Conservation (phyloP, 2,113 vertebrate genomes). For the Harpagus bidentatus region DNA sequence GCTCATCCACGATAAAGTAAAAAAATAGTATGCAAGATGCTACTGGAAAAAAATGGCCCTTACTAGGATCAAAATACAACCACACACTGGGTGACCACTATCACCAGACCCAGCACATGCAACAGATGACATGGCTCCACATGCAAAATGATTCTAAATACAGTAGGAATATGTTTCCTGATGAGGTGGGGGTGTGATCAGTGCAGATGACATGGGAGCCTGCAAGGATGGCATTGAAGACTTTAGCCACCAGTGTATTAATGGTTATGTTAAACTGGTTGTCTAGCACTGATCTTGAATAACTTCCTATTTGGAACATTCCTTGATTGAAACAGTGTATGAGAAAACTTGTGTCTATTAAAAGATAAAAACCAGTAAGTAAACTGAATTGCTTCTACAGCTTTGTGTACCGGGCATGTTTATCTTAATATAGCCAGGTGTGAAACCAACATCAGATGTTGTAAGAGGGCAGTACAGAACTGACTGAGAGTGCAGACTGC, state of each 20-base stretch:
- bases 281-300: not conserved
- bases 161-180: not conserved
- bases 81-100: not conserved
- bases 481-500: not conserved
- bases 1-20: not conserved
- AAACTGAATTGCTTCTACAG: not conserved
- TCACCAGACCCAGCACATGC: not conserved
- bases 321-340: not conserved
- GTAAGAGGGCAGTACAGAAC: not conserved
- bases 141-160: not conserved
- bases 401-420: not conserved
- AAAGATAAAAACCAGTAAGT: not conserved
- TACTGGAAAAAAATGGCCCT: not conserved
- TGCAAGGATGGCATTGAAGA: not conserved
- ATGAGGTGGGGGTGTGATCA: not conserved
- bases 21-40: not conserved
- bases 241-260: not conserved
- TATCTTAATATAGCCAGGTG: not conserved
- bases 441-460: not conserved
- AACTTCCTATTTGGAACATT: not conserved
- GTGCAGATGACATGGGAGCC: rapidly evolving
- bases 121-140: not conserved
- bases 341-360: not conserved
- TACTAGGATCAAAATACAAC: not conserved
- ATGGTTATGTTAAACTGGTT: not conserved